Evolutionary conservation across 2,797 vertebrate species (phyloP).

Genomic region (Sibirionetta formosa): DNA sequence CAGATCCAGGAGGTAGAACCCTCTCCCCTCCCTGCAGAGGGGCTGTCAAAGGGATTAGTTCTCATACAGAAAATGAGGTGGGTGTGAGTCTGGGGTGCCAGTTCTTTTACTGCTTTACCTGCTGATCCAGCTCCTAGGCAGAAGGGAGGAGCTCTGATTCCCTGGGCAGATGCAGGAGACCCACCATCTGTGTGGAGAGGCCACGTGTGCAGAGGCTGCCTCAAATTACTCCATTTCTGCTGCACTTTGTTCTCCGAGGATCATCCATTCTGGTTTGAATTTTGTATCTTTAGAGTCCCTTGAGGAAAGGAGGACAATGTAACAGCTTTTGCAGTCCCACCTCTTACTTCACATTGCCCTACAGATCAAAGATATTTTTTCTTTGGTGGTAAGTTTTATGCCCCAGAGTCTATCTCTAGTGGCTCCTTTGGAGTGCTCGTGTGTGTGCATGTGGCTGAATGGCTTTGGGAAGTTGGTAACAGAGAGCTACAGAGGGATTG

Average conservation of each 20-base stretch:
- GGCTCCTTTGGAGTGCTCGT: not conserved
- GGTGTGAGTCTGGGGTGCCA: not conserved
- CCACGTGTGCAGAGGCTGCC: not conserved
- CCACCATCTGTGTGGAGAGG: not conserved
- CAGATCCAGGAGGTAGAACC: not conserved
- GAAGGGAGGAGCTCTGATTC: not conserved
- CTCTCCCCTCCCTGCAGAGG: not conserved
- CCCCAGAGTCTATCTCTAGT: not conserved
- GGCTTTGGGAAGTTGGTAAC: not conserved
- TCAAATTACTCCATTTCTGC: not conserved
- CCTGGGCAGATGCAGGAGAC: not conserved
- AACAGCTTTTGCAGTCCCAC: not conserved
- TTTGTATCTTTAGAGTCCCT: not conserved
- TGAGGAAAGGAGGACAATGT: not conserved
- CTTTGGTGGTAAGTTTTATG: not conserved
- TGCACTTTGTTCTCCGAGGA: not conserved
- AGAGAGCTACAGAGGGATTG: not conserved
- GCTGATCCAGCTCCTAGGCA: fast-evolving
- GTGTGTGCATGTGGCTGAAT: not conserved
- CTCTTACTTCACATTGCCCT: not conserved
- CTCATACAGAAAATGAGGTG: not conserved
- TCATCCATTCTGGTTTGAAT: not conserved
- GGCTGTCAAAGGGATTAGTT: not conserved
- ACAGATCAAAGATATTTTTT: not conserved
- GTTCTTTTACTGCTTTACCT: not conserved